A percentile compares a stretch with the other conserved stretches of the same genome.
phyloP scores from a whole-genome alignment of 2,113 vertebrate genomes.

The Periophthalmodon schlosseri region DNA sequence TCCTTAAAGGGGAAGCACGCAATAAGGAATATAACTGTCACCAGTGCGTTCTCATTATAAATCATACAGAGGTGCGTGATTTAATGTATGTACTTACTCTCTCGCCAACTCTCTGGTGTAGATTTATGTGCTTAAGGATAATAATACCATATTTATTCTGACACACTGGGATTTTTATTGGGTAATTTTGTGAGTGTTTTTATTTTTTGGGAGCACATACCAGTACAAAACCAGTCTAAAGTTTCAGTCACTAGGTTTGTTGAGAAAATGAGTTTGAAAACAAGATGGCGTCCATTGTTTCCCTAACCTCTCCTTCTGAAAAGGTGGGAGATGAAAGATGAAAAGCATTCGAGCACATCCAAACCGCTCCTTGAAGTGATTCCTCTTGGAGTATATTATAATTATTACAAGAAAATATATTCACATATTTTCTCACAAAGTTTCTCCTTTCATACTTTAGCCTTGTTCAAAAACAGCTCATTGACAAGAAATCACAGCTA shows the following conservation, averaged over 20 bases:
- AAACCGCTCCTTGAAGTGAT: not conserved
- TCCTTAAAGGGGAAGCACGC: not conserved
- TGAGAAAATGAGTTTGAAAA: no score
- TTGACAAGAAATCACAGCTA: not conserved
- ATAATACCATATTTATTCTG: no score
- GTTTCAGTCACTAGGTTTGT: no score
- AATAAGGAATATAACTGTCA: not conserved
- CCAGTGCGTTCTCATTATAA: not conserved
- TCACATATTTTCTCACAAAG: not conserved
- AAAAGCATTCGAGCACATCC: not conserved
- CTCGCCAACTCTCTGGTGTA: not conserved
- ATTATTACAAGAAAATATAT: not conserved
- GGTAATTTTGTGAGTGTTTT: no score
- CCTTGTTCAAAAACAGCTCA: not conserved
- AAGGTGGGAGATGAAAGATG: not conserved
- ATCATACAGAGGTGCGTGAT: not conserved
- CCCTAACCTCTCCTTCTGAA: not conserved
- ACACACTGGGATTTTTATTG: no score
- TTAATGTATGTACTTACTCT: not conserved
- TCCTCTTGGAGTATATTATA: not conserved
- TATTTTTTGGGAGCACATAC: no score
- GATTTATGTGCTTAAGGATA: not conserved
- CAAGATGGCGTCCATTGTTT: not conserved
- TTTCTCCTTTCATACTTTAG: conserved; percentile 1
- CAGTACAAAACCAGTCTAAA: no score